Conservation (phyloP, 2,888 invertebrate genomes). For the Lomographa bimaculata region DNA sequence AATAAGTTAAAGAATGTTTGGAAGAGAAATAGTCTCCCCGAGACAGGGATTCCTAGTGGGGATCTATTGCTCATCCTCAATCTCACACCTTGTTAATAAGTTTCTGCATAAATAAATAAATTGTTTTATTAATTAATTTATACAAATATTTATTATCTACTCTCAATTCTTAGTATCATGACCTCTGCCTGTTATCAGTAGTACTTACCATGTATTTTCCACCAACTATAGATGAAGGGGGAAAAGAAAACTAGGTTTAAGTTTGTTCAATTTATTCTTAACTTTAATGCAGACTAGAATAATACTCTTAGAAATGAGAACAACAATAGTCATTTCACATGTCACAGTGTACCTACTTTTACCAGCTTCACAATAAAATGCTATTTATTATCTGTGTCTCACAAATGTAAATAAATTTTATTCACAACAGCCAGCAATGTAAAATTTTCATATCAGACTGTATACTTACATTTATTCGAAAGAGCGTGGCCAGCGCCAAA, state of each 20-base stretch:
- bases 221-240: too few relatives aligned
- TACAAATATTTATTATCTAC: too few relatives aligned
- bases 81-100: too few relatives aligned
- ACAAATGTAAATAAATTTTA: slow-evolving; percentile 80
- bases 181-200: too few relatives aligned
- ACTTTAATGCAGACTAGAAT: slow-evolving; percentile 84
- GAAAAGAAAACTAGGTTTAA: slow-evolving; percentile 53
- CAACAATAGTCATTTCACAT: slow-evolving; percentile 81
- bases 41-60: too few relatives aligned
- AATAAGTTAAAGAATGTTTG: too few relatives aligned
- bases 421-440: slow-evolving; percentile 83
- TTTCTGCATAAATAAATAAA: too few relatives aligned
- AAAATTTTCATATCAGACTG: slow-evolving; percentile 77
- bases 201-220: too few relatives aligned
- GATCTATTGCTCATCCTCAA: too few relatives aligned
- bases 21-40: too few relatives aligned
- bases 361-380: slow-evolving; percentile 80
- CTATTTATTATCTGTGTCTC: slow-evolving; percentile 78
- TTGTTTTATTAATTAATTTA: too few relatives aligned
- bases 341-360: slow-evolving; percentile 78
- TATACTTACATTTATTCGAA: slow-evolving; percentile 39
- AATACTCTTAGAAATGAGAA: slow-evolving; percentile 84
- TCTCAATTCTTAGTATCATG: too few relatives aligned
- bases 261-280: slow-evolving; percentile 82
- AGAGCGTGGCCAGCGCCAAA: slow-evolving; percentile 45